A percentile compares a stretch with the other conserved stretches of the same genome.
These are phyloP conservation scores for Cygnus atratus DNA, from an alignment of 2,113 vertebrate genomes.

Conservation along the genomic window DNA sequence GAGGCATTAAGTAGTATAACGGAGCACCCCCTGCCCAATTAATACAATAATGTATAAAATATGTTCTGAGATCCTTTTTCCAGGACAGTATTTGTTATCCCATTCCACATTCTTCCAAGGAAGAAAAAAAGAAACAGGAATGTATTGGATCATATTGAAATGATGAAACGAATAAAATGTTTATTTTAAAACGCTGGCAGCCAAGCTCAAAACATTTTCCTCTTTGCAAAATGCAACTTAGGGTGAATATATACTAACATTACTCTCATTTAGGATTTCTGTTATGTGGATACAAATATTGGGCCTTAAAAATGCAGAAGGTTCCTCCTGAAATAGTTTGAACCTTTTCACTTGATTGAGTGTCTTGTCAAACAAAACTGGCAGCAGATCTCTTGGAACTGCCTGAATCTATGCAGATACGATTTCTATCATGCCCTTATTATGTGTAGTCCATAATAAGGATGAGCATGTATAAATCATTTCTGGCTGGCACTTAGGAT, in stretches of 20 bases:
- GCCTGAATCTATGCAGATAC: constrained; percentile 84
- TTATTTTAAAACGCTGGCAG: not conserved
- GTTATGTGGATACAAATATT: constrained; percentile 67
- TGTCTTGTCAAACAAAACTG: constrained; percentile 84
- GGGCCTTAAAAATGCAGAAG: constrained; percentile 68
- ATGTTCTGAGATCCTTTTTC: not conserved
- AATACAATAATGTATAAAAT: not conserved
- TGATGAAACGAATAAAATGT: constrained; percentile 22
- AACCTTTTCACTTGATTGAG: constrained; percentile 80
- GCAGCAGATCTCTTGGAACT: constrained; percentile 79
- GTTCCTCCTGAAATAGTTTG: constrained; percentile 77
- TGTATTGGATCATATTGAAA: constrained; percentile 13
- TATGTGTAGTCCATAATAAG: constrained; percentile 83
- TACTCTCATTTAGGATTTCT: constrained; percentile 71
- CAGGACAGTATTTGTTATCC: not conserved
- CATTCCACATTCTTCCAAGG: not conserved
- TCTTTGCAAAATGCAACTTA: constrained; percentile 42
- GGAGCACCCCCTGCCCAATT: not conserved
- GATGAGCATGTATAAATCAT: constrained; percentile 82
- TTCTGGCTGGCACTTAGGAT: constrained; percentile 77
- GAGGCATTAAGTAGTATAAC: not conserved
- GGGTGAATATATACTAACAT: constrained; percentile 51
- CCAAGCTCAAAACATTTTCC: constrained; percentile 40
- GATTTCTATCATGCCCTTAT: constrained; percentile 84
- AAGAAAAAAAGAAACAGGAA: not conserved